Evolutionary conservation across 2,113 vertebrate species (phyloP), one percentile per base, ranked within the genome.

Genomic region (Anhinga anhinga): DNA sequence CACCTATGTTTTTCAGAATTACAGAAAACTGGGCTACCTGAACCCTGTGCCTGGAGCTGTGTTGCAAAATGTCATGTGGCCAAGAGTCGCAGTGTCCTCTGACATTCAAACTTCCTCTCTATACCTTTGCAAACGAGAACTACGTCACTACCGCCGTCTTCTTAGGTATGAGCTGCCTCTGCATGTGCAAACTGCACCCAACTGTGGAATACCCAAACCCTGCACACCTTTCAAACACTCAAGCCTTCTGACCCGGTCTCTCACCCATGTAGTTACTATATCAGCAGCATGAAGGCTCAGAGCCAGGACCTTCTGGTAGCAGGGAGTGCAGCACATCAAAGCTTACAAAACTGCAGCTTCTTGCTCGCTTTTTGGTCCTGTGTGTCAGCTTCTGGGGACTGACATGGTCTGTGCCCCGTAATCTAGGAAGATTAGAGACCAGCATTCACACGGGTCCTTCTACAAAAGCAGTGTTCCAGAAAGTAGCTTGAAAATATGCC

Each of bases 241-340:
- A 7, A 11, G 23, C 20, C 25, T 47, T 69, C 50, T 77, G 62
- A 47, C 36, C 7, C 14, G 4, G 16, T 27, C 18, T 66, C 56
- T 62, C 29, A 17, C 45, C 44, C 2, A 0, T 16, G 9, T 4
- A 14, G 15, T 45, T 66, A 9, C 47, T 52, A 0, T 11, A 26
- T 6, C 18, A 52, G 56, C 62, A 85, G 32, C 42, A 30, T 3
- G 7, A 22, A 52, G 22, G 13, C 36, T 88, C 69, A 53, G 47
- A 78, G 34, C 12, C 53, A 85, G 42, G 15, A 29, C 42, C 26
- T 88, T 38, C 25, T 44, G 61, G 32, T 9, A 56, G 25, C n/a
- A 34, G 44, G 7, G 13, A 10, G 1, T 6, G 4, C 44, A 27
- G 8, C 17, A 34, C 20, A 22, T 20, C n/a, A 50, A 34, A 73